Conservation (phyloP, 1,140 invertebrate genomes). For the Berghia stephanieae region DNA sequence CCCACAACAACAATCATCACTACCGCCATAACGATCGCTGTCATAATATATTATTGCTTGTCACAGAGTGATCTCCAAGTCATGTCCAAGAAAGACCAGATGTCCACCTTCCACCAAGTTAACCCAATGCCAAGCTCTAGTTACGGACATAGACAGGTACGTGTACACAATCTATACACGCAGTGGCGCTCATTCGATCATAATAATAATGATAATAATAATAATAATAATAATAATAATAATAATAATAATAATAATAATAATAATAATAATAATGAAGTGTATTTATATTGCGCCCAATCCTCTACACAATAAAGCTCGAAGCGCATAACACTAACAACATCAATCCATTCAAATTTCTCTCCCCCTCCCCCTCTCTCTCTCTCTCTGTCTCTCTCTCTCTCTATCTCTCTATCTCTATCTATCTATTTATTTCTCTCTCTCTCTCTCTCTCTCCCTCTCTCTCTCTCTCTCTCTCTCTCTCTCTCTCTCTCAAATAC, state of each 20-base stretch:
- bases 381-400: neutral
- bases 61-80: neutral
- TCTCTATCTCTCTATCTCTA: no score
- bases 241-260: no score
- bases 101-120: neutral
- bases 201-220: neutral
- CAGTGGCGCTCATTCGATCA: neutral
- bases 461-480: neutral
- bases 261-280: no score
- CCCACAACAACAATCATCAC: neutral
- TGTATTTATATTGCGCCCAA: no score
- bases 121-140: neutral
- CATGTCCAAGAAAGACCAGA: neutral
- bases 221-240: no score
- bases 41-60: no score
- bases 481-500: neutral
- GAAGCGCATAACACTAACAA: neutral
- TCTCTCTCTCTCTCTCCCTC: neutral
- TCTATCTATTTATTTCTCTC: no score
- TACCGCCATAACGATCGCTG: conserved; percentile 15
- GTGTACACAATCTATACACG: conserved; percentile 13
- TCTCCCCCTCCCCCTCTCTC: neutral
- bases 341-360: no score
- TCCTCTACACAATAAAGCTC: no score
- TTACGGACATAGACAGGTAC: neutral